Percentiles rank a stretch among this genome's conserved stretches.
These are phyloP conservation scores for Sus cebifrons DNA, from an alignment of 2,797 vertebrate species.

Conservation along the genomic window DNA sequence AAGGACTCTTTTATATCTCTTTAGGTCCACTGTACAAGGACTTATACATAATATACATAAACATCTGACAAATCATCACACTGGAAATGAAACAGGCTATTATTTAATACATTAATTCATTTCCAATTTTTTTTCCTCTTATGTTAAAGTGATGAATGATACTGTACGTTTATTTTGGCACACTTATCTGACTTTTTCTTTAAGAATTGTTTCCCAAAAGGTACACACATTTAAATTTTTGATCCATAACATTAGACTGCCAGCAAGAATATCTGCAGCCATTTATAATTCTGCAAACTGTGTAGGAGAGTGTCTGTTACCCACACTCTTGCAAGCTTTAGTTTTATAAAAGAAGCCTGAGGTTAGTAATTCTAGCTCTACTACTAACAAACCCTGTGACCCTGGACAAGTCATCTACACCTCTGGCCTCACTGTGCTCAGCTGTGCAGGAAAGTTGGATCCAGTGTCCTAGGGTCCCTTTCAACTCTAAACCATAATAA, in stretches of 20 bases:
- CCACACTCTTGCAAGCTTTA: neutral
- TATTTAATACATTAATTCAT: slow-evolving; percentile 31
- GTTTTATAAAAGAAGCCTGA: slow-evolving; percentile 37
- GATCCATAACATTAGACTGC: neutral
- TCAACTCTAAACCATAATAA: slow-evolving; percentile 36
- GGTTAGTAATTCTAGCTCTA: neutral
- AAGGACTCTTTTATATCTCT: slow-evolving; percentile 37
- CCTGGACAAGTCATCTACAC: neutral
- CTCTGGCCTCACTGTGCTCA: neutral
- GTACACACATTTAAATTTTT: neutral
- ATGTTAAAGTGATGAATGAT: slow-evolving; percentile 28
- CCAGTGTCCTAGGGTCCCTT: neutral
- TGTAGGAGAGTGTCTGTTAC: neutral
- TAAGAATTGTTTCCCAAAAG: slow-evolving; percentile 37
- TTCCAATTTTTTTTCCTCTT: neutral
- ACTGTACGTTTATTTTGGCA: slow-evolving; percentile 44
- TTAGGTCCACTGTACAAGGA: neutral
- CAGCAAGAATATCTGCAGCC: slow-evolving; percentile 6
- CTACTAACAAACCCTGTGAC: slow-evolving; percentile 23
- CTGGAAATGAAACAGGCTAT: slow-evolving; percentile 7
- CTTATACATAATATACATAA: slow-evolving; percentile 1
- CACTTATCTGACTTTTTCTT: slow-evolving; percentile 16
- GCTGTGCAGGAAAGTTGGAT: neutral
- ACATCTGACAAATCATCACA: neutral
- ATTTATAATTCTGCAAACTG: slow-evolving; percentile 51